Evolutionary conservation across 2,113 vertebrate genomes (phyloP), one percentile per base, ranked within the genome.

Genomic region (Hepsetus odoe): DNA sequence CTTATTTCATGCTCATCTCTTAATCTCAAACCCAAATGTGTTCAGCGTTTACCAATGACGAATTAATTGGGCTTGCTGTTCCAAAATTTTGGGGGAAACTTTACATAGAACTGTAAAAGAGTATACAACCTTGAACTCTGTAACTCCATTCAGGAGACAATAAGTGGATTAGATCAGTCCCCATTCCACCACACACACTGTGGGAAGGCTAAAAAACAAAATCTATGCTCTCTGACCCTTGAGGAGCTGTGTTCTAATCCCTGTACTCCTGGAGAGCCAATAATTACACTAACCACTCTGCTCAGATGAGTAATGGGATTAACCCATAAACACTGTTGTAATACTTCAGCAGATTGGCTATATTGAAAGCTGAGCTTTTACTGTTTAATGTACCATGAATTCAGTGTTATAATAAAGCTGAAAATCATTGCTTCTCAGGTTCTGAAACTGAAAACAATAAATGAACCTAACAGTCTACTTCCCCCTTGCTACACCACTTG

Each of bases 301-400:
- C 59, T 72, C 49, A 6, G 56, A 56, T 46, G 42, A 35, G n/a
- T 64, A 83, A 80, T 76, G 72, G 61, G 77, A 80, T 80, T 76
- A 66, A 42, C 53, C 28, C 58, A 74, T 44, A 70, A 55, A 78
- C 70, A 44, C 33, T 18, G 64, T 26, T 69, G 28, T 72, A 44
- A 35, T 14, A 16, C 49, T 62, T 65, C 22, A 71, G 44, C 16
- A 65, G 32, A 10, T 2, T 20, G 59, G 24, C 32, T 2, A 20
- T 26, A 30, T n/a, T 32, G 49, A 58, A 77, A 44, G 6, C 13
- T 0, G 33, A 46, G 28, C 51, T 62, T 72, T 74, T 46, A 58
- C 18, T 62, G 14, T 20, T 64, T 46, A 72, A 51, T 16, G 6
- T 33, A 3, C 61, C 24, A 26, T 67, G 26, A 42, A 56, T 30